phyloP scores from a whole-genome alignment of 2,113 vertebrate genomes.

The Ageneiosus marmoratus region DNA sequence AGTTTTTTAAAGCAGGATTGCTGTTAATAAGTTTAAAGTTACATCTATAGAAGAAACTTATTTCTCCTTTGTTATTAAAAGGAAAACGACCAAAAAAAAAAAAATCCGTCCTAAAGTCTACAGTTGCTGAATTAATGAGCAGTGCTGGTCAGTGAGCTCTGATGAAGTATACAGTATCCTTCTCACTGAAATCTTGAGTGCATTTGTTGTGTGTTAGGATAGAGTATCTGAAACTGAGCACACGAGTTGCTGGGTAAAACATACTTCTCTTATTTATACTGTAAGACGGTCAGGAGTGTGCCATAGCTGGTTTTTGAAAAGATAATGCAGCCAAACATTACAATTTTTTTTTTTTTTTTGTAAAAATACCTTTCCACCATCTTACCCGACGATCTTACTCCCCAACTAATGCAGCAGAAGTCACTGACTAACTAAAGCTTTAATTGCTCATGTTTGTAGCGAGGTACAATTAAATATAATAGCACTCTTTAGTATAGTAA shows the following conservation, averaged over 20 bases:
- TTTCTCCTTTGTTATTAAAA: neutral
- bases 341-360: neutral
- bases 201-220: conserved; percentile 9
- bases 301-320: neutral
- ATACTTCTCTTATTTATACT: too few relatives aligned
- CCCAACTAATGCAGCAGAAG: neutral
- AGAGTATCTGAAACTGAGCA: neutral
- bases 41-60: neutral
- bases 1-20: conserved; percentile 24
- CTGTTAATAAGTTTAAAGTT: conserved; percentile 10
- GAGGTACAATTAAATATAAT: neutral
- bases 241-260: neutral
- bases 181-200: neutral
- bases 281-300: neutral
- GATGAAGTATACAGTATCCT: neutral
- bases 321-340: neutral
- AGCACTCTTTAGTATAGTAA: neutral
- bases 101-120: neutral
- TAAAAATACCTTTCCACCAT: neutral
- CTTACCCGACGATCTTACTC: neutral
- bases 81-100: neutral
- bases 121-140: neutral
- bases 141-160: neutral
- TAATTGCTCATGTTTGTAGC: too few relatives aligned
- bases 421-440: neutral